A percentile compares a stretch with the other conserved stretches of the same genome.
Conservation (phyloP, 2,113 vertebrate species). For the Chrysemys picta region DNA sequence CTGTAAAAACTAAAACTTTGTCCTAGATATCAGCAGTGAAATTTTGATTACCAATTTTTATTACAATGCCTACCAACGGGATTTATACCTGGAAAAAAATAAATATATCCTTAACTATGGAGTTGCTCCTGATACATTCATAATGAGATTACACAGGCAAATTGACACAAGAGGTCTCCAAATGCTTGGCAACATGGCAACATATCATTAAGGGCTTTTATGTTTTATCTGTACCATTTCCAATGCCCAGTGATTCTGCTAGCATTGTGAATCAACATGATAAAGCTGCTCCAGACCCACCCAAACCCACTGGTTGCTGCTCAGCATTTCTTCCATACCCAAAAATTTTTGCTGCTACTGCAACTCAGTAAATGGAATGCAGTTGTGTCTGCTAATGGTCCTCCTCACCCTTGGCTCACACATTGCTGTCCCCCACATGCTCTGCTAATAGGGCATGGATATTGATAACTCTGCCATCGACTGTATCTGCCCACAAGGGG, state of each 20-base stretch:
- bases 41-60: neutral
- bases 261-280: neutral
- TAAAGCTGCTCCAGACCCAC: neutral
- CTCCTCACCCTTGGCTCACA: neutral
- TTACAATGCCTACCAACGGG: neutral
- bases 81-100: neutral
- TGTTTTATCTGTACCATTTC: conserved; percentile 26
- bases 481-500: neutral
- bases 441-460: neutral
- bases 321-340: neutral
- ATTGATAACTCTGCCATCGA: neutral
- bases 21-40: neutral
- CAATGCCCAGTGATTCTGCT: neutral
- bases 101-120: neutral
- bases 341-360: neutral
- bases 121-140: neutral
- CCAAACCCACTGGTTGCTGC: neutral
- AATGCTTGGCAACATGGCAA: neutral
- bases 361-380: neutral
- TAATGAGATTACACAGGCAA: neutral
- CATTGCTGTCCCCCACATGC: neutral
- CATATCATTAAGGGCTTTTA: neutral
- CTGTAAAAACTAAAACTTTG: neutral
- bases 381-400: neutral
- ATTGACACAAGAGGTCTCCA: neutral